Percentiles rank a stretch among this genome's conserved stretches.
phyloP scores from a whole-genome alignment of 2,888 invertebrate genomes.

The Pimpla rufipes region DNA sequence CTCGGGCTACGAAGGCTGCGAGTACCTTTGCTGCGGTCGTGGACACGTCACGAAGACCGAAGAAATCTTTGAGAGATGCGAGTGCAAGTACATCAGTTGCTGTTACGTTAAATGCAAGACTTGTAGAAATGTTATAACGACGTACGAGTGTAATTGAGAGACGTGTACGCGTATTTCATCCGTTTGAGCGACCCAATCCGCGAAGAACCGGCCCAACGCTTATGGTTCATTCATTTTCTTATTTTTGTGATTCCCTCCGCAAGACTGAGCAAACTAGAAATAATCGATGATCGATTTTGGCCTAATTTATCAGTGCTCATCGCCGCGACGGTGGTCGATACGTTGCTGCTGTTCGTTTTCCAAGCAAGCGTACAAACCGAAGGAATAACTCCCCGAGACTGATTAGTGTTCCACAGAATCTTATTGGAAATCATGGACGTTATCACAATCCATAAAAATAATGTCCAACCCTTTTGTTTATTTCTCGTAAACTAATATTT shows the following conservation, averaged over 20 bases:
- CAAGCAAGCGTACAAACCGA: neutral
- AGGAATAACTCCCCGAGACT: conserved; percentile 17
- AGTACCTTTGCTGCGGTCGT: conserved; percentile 94
- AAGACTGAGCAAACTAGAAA: conserved; percentile 25
- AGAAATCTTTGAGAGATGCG: conserved; percentile 91
- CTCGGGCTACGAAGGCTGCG: conserved; percentile 90
- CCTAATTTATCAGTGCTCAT: conserved; percentile 15
- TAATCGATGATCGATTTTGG: conserved; percentile 22
- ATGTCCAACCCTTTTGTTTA: neutral
- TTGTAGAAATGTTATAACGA: conserved; percentile 90
- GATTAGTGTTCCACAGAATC: neutral
- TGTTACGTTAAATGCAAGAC: conserved; percentile 95
- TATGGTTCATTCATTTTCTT: conserved; percentile 3
- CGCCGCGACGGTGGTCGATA: neutral
- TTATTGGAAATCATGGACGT: neutral
- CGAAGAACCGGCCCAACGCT: neutral
- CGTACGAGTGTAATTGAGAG: conserved; percentile 90
- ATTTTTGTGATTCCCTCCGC: conserved; percentile 15
- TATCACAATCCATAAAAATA: neutral
- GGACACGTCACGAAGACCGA: conserved; percentile 90
- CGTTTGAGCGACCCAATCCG: conserved; percentile 2
- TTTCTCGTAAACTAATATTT: neutral
- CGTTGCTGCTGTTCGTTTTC: neutral
- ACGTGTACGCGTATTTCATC: neutral
- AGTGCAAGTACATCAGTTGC: conserved; percentile 95